phyloP scores from a whole-genome alignment of 2,113 vertebrate genomes.

The Dicentrarchus labrax region DNA sequence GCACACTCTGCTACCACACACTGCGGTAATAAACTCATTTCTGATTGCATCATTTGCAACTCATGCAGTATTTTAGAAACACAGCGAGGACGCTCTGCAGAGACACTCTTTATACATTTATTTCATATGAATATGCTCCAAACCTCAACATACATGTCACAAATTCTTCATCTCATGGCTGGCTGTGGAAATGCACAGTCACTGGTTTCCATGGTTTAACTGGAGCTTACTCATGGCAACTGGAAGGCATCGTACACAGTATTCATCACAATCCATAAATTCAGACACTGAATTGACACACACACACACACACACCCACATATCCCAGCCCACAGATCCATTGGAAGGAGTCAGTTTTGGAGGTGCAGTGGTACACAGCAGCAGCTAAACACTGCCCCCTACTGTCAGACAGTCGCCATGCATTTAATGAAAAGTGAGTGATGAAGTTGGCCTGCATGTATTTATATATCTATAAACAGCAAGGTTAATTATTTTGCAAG shows the following conservation, averaged over 20 bases:
- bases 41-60: constrained; percentile 5
- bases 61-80: not conserved
- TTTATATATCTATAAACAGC: not conserved
- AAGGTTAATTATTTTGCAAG: not conserved
- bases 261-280: constrained; percentile 40
- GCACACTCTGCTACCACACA: not conserved
- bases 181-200: not conserved
- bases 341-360: constrained; percentile 7
- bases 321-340: constrained; percentile 21
- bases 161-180: not conserved
- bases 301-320: constrained; percentile 12
- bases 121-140: not conserved
- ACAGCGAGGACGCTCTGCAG: constrained; percentile 9
- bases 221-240: constrained; percentile 8
- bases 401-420: constrained; percentile 1
- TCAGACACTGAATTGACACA: constrained; percentile 21
- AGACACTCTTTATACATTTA: not conserved
- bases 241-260: constrained; percentile 36
- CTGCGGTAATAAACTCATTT: not conserved
- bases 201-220: not conserved
- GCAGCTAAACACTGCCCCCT: constrained; percentile 77
- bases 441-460: not conserved
- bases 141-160: not conserved
- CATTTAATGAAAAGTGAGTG: not conserved
- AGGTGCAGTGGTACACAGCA: not conserved